Conservation (phyloP, 1,140 invertebrate species). For the Tetragonula clypearis region DNA sequence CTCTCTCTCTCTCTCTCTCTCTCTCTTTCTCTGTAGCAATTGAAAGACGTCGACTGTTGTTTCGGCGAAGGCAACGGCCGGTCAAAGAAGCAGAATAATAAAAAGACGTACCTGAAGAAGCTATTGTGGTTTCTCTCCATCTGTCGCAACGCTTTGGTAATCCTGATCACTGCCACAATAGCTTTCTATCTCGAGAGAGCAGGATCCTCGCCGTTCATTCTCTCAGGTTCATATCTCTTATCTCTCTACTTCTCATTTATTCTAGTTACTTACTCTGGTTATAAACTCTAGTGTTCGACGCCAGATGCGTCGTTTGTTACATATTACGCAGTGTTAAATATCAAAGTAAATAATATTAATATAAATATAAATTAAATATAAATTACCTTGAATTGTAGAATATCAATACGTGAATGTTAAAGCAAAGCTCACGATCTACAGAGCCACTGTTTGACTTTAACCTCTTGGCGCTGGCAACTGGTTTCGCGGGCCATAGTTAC, state of each 20-base stretch:
- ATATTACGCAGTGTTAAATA: too few species aligned
- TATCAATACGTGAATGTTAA: too few species aligned
- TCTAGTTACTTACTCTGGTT: neutral
- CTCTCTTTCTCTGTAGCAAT: slow-evolving; percentile 80
- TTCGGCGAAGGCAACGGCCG: slow-evolving; percentile 70
- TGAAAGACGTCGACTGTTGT: slow-evolving; percentile 84
- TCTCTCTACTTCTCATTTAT: neutral
- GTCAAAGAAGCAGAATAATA: neutral
- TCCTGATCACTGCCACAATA: slow-evolving; percentile 85
- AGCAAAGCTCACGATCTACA: too few species aligned
- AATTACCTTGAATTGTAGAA: neutral
- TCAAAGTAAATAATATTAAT: too few species aligned
- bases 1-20: too few species aligned
- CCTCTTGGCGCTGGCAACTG: too few species aligned
- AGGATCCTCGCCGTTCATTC: slow-evolving; percentile 79
- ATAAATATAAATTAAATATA: too few species aligned
- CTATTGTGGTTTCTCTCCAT: slow-evolving; percentile 89
- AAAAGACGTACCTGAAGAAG: slow-evolving; percentile 77
- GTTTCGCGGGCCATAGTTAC: too few species aligned
- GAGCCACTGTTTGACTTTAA: neutral
- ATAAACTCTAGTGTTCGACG: too few species aligned
- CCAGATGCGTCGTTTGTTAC: too few species aligned
- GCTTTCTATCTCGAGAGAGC: slow-evolving; percentile 77
- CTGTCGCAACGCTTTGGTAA: slow-evolving; percentile 89
- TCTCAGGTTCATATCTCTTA: slow-evolving; percentile 77